phyloP scores from a whole-genome alignment of 2,797 vertebrate genomes.

The Streptopelia turtur region DNA sequence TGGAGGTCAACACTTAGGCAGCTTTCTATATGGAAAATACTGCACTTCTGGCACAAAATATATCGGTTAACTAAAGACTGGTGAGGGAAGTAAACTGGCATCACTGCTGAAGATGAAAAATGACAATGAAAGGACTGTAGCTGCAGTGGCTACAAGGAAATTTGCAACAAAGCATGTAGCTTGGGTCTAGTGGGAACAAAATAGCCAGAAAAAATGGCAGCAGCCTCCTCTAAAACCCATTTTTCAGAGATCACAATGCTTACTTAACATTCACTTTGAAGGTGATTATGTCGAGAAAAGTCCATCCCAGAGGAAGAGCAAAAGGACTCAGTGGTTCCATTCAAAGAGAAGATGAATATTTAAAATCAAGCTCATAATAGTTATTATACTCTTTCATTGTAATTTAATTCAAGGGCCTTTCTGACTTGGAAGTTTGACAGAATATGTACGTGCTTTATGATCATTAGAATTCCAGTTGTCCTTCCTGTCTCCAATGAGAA shows the following conservation, averaged over 20 bases:
- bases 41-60: not conserved
- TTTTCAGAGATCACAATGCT: slow-evolving; percentile 18
- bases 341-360: slow-evolving; percentile 42
- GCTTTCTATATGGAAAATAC: not conserved
- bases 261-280: slow-evolving; percentile 40
- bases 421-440: slow-evolving; percentile 62
- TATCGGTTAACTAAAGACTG: not conserved
- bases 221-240: not conserved
- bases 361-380: slow-evolving; percentile 29
- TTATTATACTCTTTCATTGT: slow-evolving; percentile 4
- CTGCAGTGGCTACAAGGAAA: not conserved
- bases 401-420: slow-evolving; percentile 48
- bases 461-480: slow-evolving; percentile 53
- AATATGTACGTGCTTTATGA: slow-evolving; percentile 38
- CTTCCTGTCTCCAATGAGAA: slow-evolving; percentile 46
- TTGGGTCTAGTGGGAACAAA: not conserved
- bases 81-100: slow-evolving; percentile 2
- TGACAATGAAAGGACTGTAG: not conserved
- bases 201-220: not conserved
- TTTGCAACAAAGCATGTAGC: not conserved
- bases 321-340: not conserved
- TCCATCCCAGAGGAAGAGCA: slow-evolving; percentile 33
- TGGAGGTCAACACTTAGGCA: not conserved
- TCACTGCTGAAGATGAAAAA: not conserved
- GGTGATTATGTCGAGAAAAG: slow-evolving; percentile 8